Percentiles rank a stretch among this genome's conserved stretches.
phyloP scores from a whole-genome alignment of 2,113 vertebrate species.

The Chloebia gouldiae region DNA sequence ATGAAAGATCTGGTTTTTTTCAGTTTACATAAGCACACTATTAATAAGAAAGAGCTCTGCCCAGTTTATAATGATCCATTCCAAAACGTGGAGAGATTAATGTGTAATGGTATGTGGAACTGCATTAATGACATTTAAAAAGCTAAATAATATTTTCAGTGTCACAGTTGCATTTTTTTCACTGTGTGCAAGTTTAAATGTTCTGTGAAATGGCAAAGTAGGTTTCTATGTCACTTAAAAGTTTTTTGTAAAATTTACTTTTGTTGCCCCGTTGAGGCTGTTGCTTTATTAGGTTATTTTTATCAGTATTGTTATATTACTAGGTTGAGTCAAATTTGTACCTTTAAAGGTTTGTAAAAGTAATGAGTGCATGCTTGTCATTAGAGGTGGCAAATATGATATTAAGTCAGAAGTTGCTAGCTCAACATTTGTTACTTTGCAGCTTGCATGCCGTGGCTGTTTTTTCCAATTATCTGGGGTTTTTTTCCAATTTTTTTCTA shows the following conservation, averaged over 20 bases:
- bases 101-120: background rate
- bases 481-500: too few species aligned
- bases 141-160: background rate
- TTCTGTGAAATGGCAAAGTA: background rate
- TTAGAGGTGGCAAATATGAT: background rate
- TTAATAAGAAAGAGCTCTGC: background rate
- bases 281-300: background rate
- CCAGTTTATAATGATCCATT: background rate
- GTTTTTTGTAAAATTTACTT: background rate
- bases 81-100: background rate
- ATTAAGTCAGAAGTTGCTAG: accelerated
- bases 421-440: background rate
- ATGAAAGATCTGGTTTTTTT: background rate
- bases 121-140: background rate
- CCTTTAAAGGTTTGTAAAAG: background rate
- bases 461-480: too few species aligned
- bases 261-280: background rate
- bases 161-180: background rate
- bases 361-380: background rate
- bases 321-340: background rate
- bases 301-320: background rate
- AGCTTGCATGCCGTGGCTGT: background rate
- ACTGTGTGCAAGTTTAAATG: background rate
- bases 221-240: background rate
- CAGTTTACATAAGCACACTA: background rate